Evolutionary conservation across 2,113 vertebrate species (phyloP).

Genomic region (Sorex fumeus): DNA sequence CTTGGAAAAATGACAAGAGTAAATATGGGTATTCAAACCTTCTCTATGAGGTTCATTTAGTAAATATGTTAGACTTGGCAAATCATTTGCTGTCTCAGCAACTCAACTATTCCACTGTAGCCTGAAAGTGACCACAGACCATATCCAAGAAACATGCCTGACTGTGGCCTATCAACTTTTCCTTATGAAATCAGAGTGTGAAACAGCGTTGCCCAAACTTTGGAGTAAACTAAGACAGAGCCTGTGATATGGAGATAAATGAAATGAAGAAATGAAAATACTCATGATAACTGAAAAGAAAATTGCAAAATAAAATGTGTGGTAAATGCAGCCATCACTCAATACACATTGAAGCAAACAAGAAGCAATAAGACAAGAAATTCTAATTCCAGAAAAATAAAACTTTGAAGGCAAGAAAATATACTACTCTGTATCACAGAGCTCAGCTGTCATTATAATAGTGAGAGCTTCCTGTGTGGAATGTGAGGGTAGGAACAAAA

Average conservation of each 20-base stretch:
- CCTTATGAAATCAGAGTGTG: background rate
- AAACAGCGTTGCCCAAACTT: too few relatives aligned
- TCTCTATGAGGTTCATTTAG: background rate
- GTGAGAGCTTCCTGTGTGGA: too few relatives aligned
- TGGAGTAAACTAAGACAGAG: background rate
- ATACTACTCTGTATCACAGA: background rate
- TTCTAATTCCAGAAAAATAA: background rate
- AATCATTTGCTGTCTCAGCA: background rate
- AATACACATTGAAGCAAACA: background rate
- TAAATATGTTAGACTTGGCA: too few relatives aligned
- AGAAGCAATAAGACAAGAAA: background rate
- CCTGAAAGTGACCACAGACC: background rate
- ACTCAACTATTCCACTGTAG: background rate
- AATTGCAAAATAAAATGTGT: background rate
- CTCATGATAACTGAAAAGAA: background rate
- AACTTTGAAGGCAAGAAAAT: background rate
- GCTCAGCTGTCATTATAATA: background rate
- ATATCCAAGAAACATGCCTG: too few relatives aligned
- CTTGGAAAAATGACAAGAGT: background rate
- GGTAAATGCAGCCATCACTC: background rate
- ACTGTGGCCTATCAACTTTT: too few relatives aligned
- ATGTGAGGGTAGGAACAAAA: too few relatives aligned
- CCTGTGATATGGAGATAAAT: background rate
- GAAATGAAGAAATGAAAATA: background rate
- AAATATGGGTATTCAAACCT: background rate